Evolutionary conservation across 2,888 invertebrate species (phyloP), one percentile per base, ranked within the genome.

Genomic region (Stenolophus ochropezus): DNA sequence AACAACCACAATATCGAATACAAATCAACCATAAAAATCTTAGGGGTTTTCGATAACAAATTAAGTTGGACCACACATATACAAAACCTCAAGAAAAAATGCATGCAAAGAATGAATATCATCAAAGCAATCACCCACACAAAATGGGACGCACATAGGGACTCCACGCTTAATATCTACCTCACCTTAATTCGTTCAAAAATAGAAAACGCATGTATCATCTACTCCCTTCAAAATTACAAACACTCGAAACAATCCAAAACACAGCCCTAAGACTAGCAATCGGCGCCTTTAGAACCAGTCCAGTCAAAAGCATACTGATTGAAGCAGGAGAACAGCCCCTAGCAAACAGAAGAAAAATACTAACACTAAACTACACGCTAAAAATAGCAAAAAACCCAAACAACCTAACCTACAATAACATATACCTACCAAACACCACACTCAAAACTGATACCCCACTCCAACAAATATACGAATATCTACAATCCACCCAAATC

Each of bases 131-230:
- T 77, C 6, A 42, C 33, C 14, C 23, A 77, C 20, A 25, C 56
- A 20, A 77, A 77, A 77, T 77, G 77, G 77, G 77, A 58, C 56
- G 58, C 58, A 33, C 58, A 77, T 16, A 23, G 77, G 58, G 33
- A 77, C 33, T 16, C 14, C 0, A 8, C 71, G 20, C 23, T 79
- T 2, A 79, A 27, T 11, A 14, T 79, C 2, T 79, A 79, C 47
- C 49, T n/a, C 16, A 20, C 78, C 11, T 20, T 78, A 8, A 42
- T 78, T 5, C 33, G 69, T 47, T 69, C 78, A 11, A 61, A 78
- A 78, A 25, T 78, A 27, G 78, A 80, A 16, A 76, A 81, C 23
- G 81, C 76, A 16, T 42, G 58, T 11, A 25, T 75, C 4, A 33
- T 75, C 1, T 81, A 81, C 21, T 21, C 18, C 25, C 4, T 3